Evolutionary conservation across 2,888 invertebrate species (phyloP), one percentile per base, ranked within the genome.

Genomic region (Maniola hyperantus): DNA sequence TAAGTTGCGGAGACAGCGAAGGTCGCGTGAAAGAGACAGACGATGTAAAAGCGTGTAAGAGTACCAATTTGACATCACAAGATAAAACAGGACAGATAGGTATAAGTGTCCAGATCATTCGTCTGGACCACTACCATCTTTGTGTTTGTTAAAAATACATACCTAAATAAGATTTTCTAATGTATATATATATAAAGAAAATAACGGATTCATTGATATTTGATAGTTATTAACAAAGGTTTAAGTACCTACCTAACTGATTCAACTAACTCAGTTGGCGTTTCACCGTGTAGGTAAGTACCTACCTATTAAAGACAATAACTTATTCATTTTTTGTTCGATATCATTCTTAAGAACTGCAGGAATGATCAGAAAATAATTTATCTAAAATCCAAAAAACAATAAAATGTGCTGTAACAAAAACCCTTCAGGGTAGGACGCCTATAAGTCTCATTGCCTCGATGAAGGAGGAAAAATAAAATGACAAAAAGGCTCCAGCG

Each of bases 381-480:
- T 18, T 10, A 6, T 13, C 33, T 53, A 13, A 54, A 8, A 54
- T 54, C n/a, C 34, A 54, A n/a, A n/a, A 15, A 34, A 13, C 6
- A 54, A 54, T 54, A 54, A 54, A 33, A 51, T 26, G 26, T 26
- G 26, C 11, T 8, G n/a, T 46, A 39, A 8, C 10, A 55, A 53
- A 33, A 57, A 36, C 46, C n/a, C 59, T 64, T 66, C 42, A 60
- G 44, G 44, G 20, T 36, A n/a, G n/a, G n/a, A 62, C 15, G 20
- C 60, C 51, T 77, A 74, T 75, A 77, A 82, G 77, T 77, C 79
- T 79, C 80, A 81, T 83, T 82, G 79, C 79, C 78, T 79, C 79
- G 80, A 82, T 83, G 81, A 81, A 87, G 79, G 79, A 88, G 87
- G 87, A 89, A 90, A 91, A 91, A 89, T 85, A 89, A 90, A 89